phyloP scores from a whole-genome alignment of 1,140 invertebrate genomes.

The Ceratina calcarata region DNA sequence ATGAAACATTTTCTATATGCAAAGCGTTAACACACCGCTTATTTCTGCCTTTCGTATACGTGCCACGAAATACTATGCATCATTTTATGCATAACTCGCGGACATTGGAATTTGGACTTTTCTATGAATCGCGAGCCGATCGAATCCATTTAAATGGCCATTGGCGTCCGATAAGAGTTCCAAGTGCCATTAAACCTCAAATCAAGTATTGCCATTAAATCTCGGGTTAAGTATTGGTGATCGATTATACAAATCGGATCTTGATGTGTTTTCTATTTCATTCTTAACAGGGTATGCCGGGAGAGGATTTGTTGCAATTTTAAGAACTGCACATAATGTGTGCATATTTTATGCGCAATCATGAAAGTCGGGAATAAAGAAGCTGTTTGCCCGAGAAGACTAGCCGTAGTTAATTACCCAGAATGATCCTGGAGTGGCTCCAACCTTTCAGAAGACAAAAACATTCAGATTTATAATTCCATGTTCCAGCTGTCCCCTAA shows the following conservation, averaged over 20 bases:
- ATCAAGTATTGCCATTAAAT: constrained; percentile 2
- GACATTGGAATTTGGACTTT: not conserved
- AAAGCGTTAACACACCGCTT: constrained; percentile 1
- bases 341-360: not conserved
- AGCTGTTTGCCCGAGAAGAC: not conserved
- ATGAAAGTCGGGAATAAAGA: not conserved
- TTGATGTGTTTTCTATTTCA: not conserved
- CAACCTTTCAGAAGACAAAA: constrained; percentile 7
- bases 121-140: constrained; percentile 13
- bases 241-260: not conserved
- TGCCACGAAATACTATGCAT: not conserved
- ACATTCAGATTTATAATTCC: constrained; percentile 6
- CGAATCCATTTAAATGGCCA: constrained; percentile 16
- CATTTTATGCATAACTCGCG: not conserved
- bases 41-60: not conserved
- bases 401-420: not conserved
- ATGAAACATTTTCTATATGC: too few relatives aligned
- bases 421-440: not conserved
- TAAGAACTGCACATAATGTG: too few relatives aligned
- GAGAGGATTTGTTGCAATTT: not conserved
- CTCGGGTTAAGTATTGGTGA: not conserved
- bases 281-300: not conserved
- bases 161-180: constrained; percentile 13
- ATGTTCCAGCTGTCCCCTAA: not conserved
- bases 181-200: constrained; percentile 1